Conservation (phyloP, 2,888 invertebrate genomes). For the Glaucopsyche alexis region DNA sequence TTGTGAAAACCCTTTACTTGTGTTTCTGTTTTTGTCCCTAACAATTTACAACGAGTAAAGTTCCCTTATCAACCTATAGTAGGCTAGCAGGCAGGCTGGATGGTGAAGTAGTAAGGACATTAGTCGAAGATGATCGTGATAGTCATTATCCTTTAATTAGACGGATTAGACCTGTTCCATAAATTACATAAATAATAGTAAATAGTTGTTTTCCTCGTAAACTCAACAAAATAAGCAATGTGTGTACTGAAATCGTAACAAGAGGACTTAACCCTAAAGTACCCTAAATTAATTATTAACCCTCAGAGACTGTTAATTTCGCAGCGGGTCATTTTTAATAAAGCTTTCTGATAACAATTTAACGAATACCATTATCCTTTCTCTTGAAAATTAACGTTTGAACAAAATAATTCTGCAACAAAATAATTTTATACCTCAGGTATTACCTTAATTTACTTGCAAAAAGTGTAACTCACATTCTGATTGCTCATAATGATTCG, state of each 20-base stretch:
- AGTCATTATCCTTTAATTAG: too few species aligned
- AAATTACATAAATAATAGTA: too few species aligned
- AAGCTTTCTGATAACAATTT: slow-evolving; percentile 10
- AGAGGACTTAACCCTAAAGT: slow-evolving; percentile 2
- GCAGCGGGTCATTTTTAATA: background rate
- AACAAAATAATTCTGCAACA: background rate
- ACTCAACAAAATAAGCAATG: background rate
- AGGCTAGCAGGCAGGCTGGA: too few species aligned
- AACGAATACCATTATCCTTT: slow-evolving; percentile 3
- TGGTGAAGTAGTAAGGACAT: too few species aligned
- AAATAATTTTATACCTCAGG: background rate
- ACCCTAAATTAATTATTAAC: background rate
- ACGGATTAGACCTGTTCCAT: too few species aligned
- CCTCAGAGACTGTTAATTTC: background rate
- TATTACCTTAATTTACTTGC: background rate
- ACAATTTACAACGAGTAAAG: too few species aligned
- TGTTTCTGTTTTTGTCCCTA: too few species aligned
- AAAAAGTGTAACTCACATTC: too few species aligned
- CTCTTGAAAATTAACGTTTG: background rate
- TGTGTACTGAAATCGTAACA: background rate
- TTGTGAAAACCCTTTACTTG: too few species aligned
- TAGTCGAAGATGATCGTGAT: too few species aligned
- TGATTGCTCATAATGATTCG: too few species aligned
- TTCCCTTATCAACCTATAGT: too few species aligned
- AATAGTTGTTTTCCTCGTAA: background rate